Percentiles rank a stretch among this genome's conserved stretches.
Evolutionary conservation across 2,113 vertebrate species (phyloP).

Genomic region (Cervus canadensis): DNA sequence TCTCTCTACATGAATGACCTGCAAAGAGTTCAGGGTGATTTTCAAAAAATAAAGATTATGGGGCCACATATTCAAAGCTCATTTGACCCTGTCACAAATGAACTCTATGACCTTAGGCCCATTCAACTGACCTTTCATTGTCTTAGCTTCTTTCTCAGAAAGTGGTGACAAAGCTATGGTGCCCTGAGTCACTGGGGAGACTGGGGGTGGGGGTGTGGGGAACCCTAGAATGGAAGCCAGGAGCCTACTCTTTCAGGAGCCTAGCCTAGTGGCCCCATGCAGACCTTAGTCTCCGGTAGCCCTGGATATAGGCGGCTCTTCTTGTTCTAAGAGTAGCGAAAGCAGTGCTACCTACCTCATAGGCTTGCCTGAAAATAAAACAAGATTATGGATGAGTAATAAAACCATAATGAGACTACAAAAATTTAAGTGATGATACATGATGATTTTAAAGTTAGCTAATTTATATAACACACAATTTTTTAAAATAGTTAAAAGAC

Average conservation of each 20-base stretch:
- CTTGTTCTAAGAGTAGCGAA: not conserved
- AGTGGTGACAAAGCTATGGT: not conserved
- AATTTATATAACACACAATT: not conserved
- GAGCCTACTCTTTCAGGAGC: not conserved
- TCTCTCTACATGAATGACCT: not conserved
- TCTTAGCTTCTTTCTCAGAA: conserved; percentile 31
- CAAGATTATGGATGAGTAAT: not conserved
- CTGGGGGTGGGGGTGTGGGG: not conserved
- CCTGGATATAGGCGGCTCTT: not conserved
- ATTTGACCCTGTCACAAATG: not conserved
- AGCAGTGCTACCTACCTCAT: not conserved
- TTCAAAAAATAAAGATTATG: not conserved
- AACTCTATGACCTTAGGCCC: not conserved
- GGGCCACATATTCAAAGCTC: not conserved
- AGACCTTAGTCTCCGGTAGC: not conserved
- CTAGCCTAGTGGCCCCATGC: not conserved
- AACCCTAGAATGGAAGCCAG: not conserved
- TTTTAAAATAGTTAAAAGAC: not conserved
- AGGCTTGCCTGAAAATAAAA: not conserved
- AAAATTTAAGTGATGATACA: not conserved
- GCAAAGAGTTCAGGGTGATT: not conserved
- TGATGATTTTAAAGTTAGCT: not conserved
- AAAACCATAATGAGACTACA: not conserved
- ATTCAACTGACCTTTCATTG: not conserved
- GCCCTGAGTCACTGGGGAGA: not conserved